Evolutionary conservation across 2,888 invertebrate species (phyloP).

Genomic region (Oligia fasciuncula): DNA sequence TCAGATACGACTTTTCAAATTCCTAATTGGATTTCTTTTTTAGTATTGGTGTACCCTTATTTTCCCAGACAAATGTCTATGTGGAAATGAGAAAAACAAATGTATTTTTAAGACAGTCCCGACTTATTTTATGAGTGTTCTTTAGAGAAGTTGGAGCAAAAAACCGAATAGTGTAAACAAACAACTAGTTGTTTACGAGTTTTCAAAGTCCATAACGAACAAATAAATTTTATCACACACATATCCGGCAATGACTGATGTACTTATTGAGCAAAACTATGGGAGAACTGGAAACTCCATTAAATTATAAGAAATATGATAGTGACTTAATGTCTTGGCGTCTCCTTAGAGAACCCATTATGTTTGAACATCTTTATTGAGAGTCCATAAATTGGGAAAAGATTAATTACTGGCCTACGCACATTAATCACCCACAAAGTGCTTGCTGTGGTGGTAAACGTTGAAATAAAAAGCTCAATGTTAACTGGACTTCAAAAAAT

Average conservation of each 20-base stretch:
- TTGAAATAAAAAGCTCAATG: background rate
- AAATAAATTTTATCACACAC: slow-evolving; percentile 63
- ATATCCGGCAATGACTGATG: slow-evolving; percentile 54
- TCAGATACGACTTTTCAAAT: slow-evolving; percentile 30
- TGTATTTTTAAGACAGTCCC: slow-evolving; percentile 52
- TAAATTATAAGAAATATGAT: slow-evolving; percentile 29
- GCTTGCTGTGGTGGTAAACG: slow-evolving; percentile 3
- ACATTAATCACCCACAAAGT: slow-evolving; percentile 20
- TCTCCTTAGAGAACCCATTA: slow-evolving; percentile 4
- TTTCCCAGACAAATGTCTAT: slow-evolving; percentile 30
- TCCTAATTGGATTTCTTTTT: slow-evolving; percentile 37
- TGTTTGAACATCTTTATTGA: slow-evolving; percentile 16
- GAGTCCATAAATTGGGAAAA: slow-evolving; percentile 17
- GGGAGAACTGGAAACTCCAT: slow-evolving; percentile 41
- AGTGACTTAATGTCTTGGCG: slow-evolving; percentile 8
- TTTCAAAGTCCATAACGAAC: slow-evolving; percentile 66
- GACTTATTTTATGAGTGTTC: slow-evolving; percentile 59
- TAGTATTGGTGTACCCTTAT: background rate
- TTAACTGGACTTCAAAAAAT: background rate
- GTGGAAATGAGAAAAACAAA: slow-evolving; percentile 54
- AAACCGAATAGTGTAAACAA: slow-evolving; percentile 64
- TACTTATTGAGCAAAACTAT: slow-evolving; percentile 40
- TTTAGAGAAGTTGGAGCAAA: slow-evolving; percentile 53
- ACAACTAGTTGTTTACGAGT: slow-evolving; percentile 71
- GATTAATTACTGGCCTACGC: slow-evolving; percentile 16